Evolutionary conservation across 2,797 vertebrate genomes (phyloP), one percentile per base, ranked within the genome.

Genomic region (Falco naumanni): DNA sequence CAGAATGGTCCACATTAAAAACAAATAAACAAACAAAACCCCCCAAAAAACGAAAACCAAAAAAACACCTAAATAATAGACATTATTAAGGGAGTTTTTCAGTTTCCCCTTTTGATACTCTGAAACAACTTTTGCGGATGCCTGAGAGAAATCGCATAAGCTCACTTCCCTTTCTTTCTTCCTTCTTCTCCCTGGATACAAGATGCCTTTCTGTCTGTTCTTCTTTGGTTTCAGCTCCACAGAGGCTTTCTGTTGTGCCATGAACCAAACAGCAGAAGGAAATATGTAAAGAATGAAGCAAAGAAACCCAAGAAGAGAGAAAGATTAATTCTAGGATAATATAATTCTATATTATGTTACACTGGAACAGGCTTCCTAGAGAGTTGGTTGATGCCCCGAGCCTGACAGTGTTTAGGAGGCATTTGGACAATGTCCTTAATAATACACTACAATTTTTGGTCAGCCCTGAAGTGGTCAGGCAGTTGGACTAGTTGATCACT

Each of bases 241-340:
- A 19, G 76, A 91, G 91, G 59, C 25, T 50, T 79, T 72, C 76
- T 96, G 92, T 87, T 91, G 75, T 84, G 85, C 74, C 66, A 41
- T 60, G 69, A 90, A 91, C 68, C 41, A 86, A 93, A 72, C 13
- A 90, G 61, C 39, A 79, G 79, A 91, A 93, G 26, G 20, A 90
- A 93, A 89, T 83, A 54, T 51, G 50, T 78, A 69, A 92, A 89
- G 61, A 95, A 89, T 26, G 34, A 84, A 53, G 69, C 51, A 65
- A 87, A 85, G 53, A 57, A 85, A 93, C 10, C 4, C 56, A 75
- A 39, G 22, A 74, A 65, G 22, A 39, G 57, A 75, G 16, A 1
- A 5, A 71, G 22, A 83, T 15, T 54, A 69, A 61, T 70, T 83
- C 34, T 33, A 47, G 39, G 33, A 54, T 29, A 82, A 54, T 41